Evolutionary conservation across 2,888 invertebrate genomes (phyloP), one percentile per base, ranked within the genome.

Genomic region (Scelioninae gen. 1): DNA sequence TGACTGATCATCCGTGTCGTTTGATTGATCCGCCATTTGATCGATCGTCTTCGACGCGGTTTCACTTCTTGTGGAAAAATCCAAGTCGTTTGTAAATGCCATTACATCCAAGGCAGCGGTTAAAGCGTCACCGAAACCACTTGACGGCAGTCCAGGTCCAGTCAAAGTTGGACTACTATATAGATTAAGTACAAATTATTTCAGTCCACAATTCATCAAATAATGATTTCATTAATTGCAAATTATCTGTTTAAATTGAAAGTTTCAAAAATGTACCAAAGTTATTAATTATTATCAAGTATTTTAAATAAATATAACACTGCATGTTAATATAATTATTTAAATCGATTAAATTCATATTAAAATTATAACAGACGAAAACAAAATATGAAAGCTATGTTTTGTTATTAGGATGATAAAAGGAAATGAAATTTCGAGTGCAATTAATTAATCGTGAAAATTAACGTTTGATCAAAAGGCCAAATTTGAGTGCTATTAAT

Each of bases 21-120:
- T 76, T 60, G 74, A 82, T 76, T 81, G 76, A 81, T 81, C 53
- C 13, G 32, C 58, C 15, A 55, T 82, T 83, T 88, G 89, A 11
- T 91, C 89, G 8, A 88, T 85, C 90, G 87, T 82, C 91, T 90
- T 87, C 91, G 88, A 75, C 89, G 88, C 43, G 9, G 84, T 82
- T 63, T 86, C 86, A 84, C 84, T 86, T 84, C 72, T 86, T 63
- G 87, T 69, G 66, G 90, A 89, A 84, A 95, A 90, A 85, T 95
- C 95, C 75, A 96, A 93, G 90, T 97, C 97, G 86, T 95, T 95
- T 9, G 96, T 95, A 92, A 96, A 97, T 0, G 96, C 95, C 94
- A 98, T 95, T 84, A 97, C 96, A 90, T 97, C 96, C 71, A 97
- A 93, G 0, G 97, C 96, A 11, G 95, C 95, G 4, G 95, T 95